These are phyloP conservation scores for Blastomussa wellsi DNA, from an alignment of 92 coral and sea anemone genomes.

Conservation along the genomic window DNA sequence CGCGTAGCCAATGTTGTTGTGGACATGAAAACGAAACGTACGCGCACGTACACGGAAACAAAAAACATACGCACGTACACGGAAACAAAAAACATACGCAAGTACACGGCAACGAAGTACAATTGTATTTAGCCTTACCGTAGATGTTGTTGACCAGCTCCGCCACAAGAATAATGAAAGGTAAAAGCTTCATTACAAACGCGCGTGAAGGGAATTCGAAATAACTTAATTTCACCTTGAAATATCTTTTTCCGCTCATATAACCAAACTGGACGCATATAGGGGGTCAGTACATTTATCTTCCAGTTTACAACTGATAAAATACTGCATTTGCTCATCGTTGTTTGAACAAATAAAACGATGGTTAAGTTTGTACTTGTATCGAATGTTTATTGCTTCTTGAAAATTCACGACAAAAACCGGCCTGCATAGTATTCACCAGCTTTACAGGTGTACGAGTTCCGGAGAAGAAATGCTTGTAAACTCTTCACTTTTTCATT, in stretches of 20 bases:
- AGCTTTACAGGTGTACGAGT: slow-evolving; percentile 23
- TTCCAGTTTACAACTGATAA: background rate
- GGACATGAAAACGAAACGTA: no score
- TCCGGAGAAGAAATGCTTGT: background rate
- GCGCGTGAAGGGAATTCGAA: background rate
- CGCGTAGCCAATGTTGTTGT: no score
- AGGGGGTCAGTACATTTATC: background rate
- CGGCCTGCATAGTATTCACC: background rate
- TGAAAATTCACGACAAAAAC: background rate
- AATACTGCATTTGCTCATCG: background rate
- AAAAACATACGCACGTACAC: no score
- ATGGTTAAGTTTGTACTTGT: background rate
- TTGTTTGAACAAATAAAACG: background rate
- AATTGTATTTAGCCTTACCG: slow-evolving; percentile 1
- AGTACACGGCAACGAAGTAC: no score
- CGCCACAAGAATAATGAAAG: background rate
- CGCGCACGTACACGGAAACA: no score
- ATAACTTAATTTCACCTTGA: no score
- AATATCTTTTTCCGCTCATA: background rate
- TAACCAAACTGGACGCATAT: background rate
- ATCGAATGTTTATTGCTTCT: background rate
- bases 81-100: no score
- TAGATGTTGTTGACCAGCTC: background rate
- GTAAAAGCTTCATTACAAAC: slow-evolving; percentile 11
- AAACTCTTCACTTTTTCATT: slow-evolving; percentile 19